Base-by-base conservation (phyloP, 2,113 vertebrate genomes). In the Odontophorus gujanensis region DNA sequence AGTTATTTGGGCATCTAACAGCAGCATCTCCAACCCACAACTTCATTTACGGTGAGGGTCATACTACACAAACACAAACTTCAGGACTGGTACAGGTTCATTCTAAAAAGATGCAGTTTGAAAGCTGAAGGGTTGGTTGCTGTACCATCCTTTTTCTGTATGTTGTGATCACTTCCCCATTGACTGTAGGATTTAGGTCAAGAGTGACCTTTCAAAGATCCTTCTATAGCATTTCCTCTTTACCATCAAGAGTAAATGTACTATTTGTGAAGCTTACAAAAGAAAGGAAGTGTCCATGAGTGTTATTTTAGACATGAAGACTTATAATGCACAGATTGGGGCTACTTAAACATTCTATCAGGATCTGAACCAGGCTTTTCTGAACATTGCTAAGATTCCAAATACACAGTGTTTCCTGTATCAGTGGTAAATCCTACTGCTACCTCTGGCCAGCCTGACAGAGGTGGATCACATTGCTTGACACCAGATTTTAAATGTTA, bases 111-210 rank as follows among this genome's bases (percentile, higher is more conserved):
- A 1, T 69, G 30, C 14, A 42, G 22, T 59, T 86, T 55, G 43
- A 53, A 92, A 78, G n/a, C 3, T 0, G 58, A 73, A 19, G 24
- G 0, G 1, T 12, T 69, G 0, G 1, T 12, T 69, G 57, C 47
- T 79, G 59, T 69, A 66, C 47, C 57, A 69, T 40, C 51, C 18
- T 38, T 2, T 21, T 59, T 81, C 78, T 40, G 18, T 43, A 30
- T 2, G 3, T 47, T 68, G 19, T 11, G 21, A 18, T 53, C 25
- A 4, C 43, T 84, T 87, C 9, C 9, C 25, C 50, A 76, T 0
- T 79, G 69, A 81, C 45, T 47, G 19, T 0, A 66, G 38, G 22
- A 74, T 55, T 53, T 40, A 75, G 69, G n/a, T 72, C 19, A 75
- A 53, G 6, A 10, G 28, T 59, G 15, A 59, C 47, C 61, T 63